A percentile compares a stretch with the other conserved stretches of the same genome.
Conservation (phyloP, 2,888 invertebrate genomes). For the Amorpha juglandis region DNA sequence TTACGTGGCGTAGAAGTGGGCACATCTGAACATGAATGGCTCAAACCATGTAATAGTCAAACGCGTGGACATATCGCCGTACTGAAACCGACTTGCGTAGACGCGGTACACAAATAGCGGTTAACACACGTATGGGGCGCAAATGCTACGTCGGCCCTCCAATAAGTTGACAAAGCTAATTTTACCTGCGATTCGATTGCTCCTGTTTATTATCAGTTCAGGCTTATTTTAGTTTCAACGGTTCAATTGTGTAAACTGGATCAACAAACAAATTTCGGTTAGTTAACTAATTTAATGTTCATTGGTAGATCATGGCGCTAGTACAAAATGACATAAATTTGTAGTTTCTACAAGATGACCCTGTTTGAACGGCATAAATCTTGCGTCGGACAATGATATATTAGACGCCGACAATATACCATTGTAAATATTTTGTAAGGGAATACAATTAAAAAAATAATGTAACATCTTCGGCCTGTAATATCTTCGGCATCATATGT, state of each 20-base stretch:
- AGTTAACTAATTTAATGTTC: conserved; percentile 62
- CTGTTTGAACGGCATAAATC: background rate
- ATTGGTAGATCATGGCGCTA: conserved; percentile 49
- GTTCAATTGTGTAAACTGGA: conserved; percentile 60
- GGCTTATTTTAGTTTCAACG: conserved; percentile 59
- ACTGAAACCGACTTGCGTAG: conserved; percentile 55
- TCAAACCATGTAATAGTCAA: conserved; percentile 52
- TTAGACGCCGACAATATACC: too few relatives aligned
- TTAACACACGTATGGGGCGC: conserved; percentile 50
- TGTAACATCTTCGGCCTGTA: too few relatives aligned
- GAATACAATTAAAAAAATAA: too few relatives aligned
- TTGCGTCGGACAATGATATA: background rate
- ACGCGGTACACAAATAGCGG: conserved; percentile 67
- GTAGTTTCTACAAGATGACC: conserved; percentile 36
- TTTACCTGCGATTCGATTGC: conserved; percentile 59
- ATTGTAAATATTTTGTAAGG: too few relatives aligned
- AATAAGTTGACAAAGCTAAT: conserved; percentile 68
- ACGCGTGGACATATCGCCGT: conserved; percentile 54
- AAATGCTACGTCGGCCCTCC: conserved; percentile 38
- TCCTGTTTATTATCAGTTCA: conserved; percentile 63
- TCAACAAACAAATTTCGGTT: conserved; percentile 62
- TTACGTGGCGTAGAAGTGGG: conserved; percentile 68
- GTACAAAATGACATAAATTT: conserved; percentile 36
- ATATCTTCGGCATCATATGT: too few relatives aligned
- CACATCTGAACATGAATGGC: conserved; percentile 62